A percentile compares a stretch with the other conserved stretches of the same genome.
Evolutionary conservation across 2,888 invertebrate species (phyloP).

Genomic region (Argynnis bischoffii): DNA sequence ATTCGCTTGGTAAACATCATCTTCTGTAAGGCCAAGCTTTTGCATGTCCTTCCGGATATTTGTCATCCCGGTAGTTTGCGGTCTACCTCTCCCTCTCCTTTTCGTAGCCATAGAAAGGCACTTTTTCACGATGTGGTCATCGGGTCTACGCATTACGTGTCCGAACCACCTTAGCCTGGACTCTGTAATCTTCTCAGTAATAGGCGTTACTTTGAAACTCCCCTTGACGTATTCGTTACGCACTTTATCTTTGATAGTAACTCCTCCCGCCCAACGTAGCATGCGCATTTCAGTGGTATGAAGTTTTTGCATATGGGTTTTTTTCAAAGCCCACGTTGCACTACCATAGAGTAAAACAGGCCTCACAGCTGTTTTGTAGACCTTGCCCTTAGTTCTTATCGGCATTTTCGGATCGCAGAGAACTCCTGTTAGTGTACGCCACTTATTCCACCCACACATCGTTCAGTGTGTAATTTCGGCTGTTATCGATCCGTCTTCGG

Average conservation of each 20-base stretch:
- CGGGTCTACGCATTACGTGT: not conserved
- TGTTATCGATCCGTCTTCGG: not conserved
- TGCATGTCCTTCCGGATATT: not conserved
- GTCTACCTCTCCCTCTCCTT: not conserved
- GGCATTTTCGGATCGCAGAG: slow-evolving; percentile 11
- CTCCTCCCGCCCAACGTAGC: not conserved
- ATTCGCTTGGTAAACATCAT: too few species aligned
- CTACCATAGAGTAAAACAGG: slow-evolving; percentile 15
- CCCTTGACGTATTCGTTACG: not conserved
- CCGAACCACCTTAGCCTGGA: not conserved
- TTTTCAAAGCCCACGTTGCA: slow-evolving; percentile 8
- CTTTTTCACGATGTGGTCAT: slow-evolving; percentile 1
- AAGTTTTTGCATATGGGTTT: not conserved
- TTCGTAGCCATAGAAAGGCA: slow-evolving; percentile 5
- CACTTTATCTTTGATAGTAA: not conserved
- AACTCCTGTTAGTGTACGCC: slow-evolving; percentile 7
- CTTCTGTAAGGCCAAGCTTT: too few species aligned
- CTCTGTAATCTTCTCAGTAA: not conserved
- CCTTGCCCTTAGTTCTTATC: slow-evolving; percentile 7
- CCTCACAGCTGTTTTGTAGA: slow-evolving; percentile 15
- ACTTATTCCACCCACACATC: slow-evolving; percentile 1
- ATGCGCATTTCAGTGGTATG: slow-evolving; percentile 18
- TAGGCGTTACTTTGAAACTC: not conserved
- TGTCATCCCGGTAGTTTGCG: not conserved
- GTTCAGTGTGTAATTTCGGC: not conserved